Base-by-base conservation (phyloP, 2,797 vertebrate genomes). In the Emys orbicularis region DNA sequence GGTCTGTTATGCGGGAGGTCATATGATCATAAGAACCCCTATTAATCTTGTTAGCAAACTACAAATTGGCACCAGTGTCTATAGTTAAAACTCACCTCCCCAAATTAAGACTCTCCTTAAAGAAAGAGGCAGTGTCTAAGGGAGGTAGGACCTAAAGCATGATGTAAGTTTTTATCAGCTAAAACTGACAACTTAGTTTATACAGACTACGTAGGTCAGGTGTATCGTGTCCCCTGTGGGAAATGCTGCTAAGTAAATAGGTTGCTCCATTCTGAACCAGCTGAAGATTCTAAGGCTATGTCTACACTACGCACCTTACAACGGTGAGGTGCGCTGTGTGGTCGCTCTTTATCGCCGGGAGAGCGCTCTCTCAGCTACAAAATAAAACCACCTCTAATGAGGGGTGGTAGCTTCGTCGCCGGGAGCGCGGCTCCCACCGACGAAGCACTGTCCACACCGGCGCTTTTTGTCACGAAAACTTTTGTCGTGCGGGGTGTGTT, bases 41-140 rank as follows among this genome's bases (percentile, higher is more conserved):
- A 50, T 89, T 84, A 84, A 77, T 94, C 87, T 90, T 86, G 89
- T 90, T 93, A 96, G 88, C 44, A 72, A 94, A 85, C 37, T 92
- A 77, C 76, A 81, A 29, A 61, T 68, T 84, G 88, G 56, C 81
- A 88, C 68, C 90, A 85, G 94, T 84, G 61, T 29, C 84, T 83
- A 77, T 79, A 85, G 41, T 79, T 94, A 96, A 87, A 88, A 92
- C 89, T 91, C 88, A 59, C 57, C 85, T 94, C 61, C 34, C 84
- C 81, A 88, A 92, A 87, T 37, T 34, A 53, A 93, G 49, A 88
- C 80, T 34, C 25, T 6, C 93, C 53, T 90, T 96, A 27, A 27
- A 54, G 53, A 94, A 87, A 89, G 41, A 74, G 68, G 10, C 5
- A 44, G 68, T 41, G 37, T 74, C 5, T 11, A 41, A 89, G 47